Evolutionary conservation across 2,888 invertebrate genomes (phyloP).

Genomic region (Tinea pellionella): DNA sequence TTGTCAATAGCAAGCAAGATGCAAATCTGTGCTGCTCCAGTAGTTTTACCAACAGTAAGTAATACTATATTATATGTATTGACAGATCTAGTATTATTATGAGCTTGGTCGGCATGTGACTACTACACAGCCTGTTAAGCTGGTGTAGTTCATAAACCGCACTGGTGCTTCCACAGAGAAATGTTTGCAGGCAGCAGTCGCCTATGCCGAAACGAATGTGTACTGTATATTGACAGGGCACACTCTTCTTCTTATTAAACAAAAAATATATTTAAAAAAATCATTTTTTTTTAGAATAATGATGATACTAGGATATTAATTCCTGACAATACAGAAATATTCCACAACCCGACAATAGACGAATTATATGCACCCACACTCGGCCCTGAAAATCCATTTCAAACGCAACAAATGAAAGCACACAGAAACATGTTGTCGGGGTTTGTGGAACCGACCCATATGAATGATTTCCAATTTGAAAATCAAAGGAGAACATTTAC

Average conservation of each 20-base stretch:
- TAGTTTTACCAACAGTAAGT: conserved; percentile 82
- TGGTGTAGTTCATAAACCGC: no score
- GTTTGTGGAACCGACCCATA: conserved; percentile 93
- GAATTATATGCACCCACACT: conserved; percentile 92
- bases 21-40: conserved; percentile 84
- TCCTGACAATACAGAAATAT: conserved; percentile 83
- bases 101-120: no score
- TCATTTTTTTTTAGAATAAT: conserved; percentile 71
- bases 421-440: conserved; percentile 93
- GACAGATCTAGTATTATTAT: background rate
- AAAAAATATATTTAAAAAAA: no score
- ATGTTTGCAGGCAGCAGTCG: no score
- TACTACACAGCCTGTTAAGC: no score
- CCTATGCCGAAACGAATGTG: no score
- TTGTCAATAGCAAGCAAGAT: conserved; percentile 73
- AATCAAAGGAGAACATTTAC: conserved; percentile 94
- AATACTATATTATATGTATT: background rate
- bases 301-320: conserved; percentile 78
- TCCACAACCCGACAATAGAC: conserved; percentile 93
- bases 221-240: no score
- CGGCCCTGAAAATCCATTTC: conserved; percentile 94
- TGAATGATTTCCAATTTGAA: conserved; percentile 97
- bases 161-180: no score
- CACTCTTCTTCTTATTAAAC: no score
- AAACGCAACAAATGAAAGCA: conserved; percentile 89